Base-by-base conservation (phyloP, 2,888 invertebrate species). In the Nemotelus nigrinus region DNA sequence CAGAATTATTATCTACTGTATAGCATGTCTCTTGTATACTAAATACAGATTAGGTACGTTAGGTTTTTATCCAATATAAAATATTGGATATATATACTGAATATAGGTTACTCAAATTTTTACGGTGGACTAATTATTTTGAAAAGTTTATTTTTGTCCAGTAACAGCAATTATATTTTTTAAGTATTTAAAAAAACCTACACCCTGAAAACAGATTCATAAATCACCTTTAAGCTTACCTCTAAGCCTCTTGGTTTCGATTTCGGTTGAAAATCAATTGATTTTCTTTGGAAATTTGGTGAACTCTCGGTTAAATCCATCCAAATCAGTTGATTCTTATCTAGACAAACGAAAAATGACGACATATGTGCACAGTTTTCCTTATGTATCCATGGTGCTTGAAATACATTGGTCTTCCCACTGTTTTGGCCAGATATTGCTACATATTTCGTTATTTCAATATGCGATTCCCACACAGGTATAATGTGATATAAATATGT, bases 361-460 rank as follows among this genome's bases (percentile, higher is more conserved):
- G 90, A 89, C 50, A 91, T 88, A 74, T 92, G 82, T 5, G 91
- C 84, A 85, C 94, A 95, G 80, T 91, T 91, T 88, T 88, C 87
- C 76, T 88, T 85, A 82, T 87, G 88, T 43, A 90, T 88, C 93
- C 93, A 93, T 2, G 89, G 85, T 0, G 92, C 90, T n/a, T 90
- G 88, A 68, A 93, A 84, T 83, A 89, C 91, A 0, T 88, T 87
- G 0, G 90, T 89, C 3, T 89, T 88, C 68, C 87, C 86, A 80
- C 90, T 90, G 48, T 83, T 81, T 78, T 90, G 89, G 2, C 93
- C 93, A 2, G 90, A 90, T 77, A 89, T 86, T 2, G 91, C 84
- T 82, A 91, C 89, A 82, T 92, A 93, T 81, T 89, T 88, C 0
- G 91, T 90, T 10, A 93, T 89, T 83, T 93, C 93, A 3, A 93